Evolutionary conservation across 1,140 invertebrate species (phyloP).

Genomic region (Colletes latitarsis): DNA sequence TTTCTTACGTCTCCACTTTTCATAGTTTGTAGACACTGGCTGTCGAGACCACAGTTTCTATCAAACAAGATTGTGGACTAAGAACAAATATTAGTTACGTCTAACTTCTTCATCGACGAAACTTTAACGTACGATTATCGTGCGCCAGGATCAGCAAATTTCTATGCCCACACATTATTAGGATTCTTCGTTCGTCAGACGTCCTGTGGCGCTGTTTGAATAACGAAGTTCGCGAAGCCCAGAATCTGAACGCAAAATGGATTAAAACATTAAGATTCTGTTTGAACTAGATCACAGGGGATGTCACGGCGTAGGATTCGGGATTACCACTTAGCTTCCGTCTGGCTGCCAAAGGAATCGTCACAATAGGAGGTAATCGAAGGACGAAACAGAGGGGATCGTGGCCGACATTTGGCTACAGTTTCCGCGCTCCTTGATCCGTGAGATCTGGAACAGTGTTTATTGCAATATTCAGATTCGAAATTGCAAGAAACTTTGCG

Average conservation of each 20-base stretch:
- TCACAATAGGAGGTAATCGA: constrained; percentile 30
- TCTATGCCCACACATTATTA: not conserved
- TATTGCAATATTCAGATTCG: not conserved
- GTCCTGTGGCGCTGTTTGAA: not conserved
- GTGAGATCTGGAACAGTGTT: not conserved
- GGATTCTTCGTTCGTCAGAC: too few relatives aligned
- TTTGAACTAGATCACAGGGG: constrained; percentile 32
- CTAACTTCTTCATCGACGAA: too few relatives aligned
- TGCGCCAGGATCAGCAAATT: not conserved
- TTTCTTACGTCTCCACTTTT: not conserved
- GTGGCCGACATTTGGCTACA: not conserved
- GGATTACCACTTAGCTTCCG: constrained; percentile 40
- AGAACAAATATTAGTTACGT: too few relatives aligned
- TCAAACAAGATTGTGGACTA: too few relatives aligned
- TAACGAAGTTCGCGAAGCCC: constrained; percentile 29
- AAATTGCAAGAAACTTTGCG: not conserved
- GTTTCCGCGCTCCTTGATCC: not conserved
- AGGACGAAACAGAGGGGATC: constrained; percentile 12
- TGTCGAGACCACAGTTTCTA: too few relatives aligned
- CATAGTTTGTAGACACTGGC: not conserved
- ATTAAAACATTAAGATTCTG: constrained; percentile 49
- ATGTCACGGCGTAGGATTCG: not conserved
- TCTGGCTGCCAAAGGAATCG: constrained; percentile 19
- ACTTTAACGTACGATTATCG: not conserved
- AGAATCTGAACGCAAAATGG: constrained; percentile 27